Conservation (phyloP, 2,888 invertebrate genomes). For the Polydrusus pterygomalis region DNA sequence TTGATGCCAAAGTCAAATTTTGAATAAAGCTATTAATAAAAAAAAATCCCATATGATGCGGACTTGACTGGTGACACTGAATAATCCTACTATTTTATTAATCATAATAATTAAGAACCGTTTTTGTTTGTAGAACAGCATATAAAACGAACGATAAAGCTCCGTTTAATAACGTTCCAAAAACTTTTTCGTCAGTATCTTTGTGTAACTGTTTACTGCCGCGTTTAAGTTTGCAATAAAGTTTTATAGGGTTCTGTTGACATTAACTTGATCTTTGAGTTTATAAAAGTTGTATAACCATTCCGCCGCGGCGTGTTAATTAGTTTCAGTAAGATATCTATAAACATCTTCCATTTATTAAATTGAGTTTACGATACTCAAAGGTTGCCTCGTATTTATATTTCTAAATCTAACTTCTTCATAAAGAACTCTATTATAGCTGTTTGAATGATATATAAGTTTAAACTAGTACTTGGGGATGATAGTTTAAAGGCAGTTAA, state of each 20-base stretch:
- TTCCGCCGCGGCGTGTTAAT: slow-evolving; percentile 37
- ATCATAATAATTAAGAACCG: too few relatives aligned
- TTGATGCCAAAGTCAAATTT: too few relatives aligned
- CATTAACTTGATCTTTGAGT: slow-evolving; percentile 46
- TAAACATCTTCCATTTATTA: slow-evolving; percentile 43
- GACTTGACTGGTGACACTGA: too few relatives aligned
- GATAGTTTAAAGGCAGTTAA: slow-evolving; percentile 20
- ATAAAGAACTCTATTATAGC: slow-evolving; percentile 23
- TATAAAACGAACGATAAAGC: background rate
- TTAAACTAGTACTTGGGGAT: slow-evolving; percentile 11
- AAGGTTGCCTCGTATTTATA: slow-evolving; percentile 33
- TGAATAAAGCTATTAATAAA: too few relatives aligned
- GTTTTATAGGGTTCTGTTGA: slow-evolving; percentile 39
- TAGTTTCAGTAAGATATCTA: slow-evolving; percentile 38
- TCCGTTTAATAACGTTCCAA: background rate
- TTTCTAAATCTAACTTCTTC: slow-evolving; percentile 31
- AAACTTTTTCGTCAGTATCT: slow-evolving; percentile 22
- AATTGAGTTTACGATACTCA: slow-evolving; percentile 41
- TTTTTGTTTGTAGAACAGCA: background rate
- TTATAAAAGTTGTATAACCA: slow-evolving; percentile 41
- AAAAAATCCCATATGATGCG: too few relatives aligned
- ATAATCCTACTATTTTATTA: background rate
- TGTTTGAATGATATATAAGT: slow-evolving; percentile 25
- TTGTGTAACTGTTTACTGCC: slow-evolving; percentile 35
- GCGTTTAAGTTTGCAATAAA: slow-evolving; percentile 43